Conservation (phyloP, 2,113 vertebrate genomes). For the Meleagris gallopavo region DNA sequence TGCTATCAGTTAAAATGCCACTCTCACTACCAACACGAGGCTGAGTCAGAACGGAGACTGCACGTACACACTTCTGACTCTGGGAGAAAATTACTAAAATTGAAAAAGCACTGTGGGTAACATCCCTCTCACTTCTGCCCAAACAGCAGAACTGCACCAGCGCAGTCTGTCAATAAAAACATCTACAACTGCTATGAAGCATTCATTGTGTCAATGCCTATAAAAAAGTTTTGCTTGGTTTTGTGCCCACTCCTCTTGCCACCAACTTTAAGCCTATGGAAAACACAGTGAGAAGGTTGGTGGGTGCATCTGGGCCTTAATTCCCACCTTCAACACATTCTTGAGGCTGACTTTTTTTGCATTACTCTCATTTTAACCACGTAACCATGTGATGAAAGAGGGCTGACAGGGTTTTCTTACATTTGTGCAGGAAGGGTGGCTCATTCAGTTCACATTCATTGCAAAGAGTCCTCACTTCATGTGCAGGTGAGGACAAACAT, state of each 20-base stretch:
- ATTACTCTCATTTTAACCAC: background rate
- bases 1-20: slow-evolving; percentile 21
- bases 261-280: background rate
- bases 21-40: slow-evolving; percentile 25
- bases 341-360: background rate
- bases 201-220: background rate
- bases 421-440: background rate
- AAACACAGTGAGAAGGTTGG: background rate
- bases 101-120: background rate
- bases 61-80: background rate
- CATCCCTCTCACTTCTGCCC: background rate
- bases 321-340: background rate
- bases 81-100: slow-evolving; percentile 20
- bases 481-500: background rate
- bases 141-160: background rate
- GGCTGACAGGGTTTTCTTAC: background rate
- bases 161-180: background rate
- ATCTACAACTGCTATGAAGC: background rate
- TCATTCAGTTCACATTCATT: background rate
- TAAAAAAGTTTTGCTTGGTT: background rate
- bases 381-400: background rate
- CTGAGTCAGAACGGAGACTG: slow-evolving; percentile 39
- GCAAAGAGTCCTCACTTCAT: background rate
- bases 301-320: background rate
- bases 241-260: background rate